Evolutionary conservation across 2,888 invertebrate species (phyloP), one percentile per base, ranked within the genome.

Genomic region (Noctua pronuba): DNA sequence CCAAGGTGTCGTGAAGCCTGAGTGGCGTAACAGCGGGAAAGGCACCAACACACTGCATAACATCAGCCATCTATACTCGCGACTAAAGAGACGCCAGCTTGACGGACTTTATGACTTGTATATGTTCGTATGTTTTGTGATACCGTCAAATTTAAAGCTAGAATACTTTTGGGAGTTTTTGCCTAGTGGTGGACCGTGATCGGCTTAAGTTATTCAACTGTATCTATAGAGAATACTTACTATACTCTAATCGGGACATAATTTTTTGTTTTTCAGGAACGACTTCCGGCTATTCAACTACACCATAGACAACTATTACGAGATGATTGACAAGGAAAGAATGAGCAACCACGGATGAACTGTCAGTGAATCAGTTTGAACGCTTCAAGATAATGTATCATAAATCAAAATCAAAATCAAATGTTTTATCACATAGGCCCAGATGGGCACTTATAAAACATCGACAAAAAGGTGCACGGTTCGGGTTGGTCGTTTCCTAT

Each of bases 271-370:
- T 97, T 97, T 49, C 97, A 98, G 98, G 94, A 97, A 98, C 92
- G 99, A 99, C 94, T 99, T 99, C 94, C 97, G 98, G 92, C 97
- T 99, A 82, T 99, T 99, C 96, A 98, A 98, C 92, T 99, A 99
- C 93, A 98, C 98, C 80, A 97, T 98, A 90, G 97, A 97, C 87
- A 97, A 97, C 86, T 98, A 98, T 93, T 95, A 98, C 90, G 97
- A 98, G 88, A 95, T 97, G 88, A 97, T 97, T 18, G 94, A 87
- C 35, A 75, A 66, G 93, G 94, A 46, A 64, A 94, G 94, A 79
- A 90, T 90, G 60, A 93, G 89, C 76, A 93, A 88, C 82, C 91
- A 94, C 77, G 95, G 96, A 90, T 96, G 95, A 96, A 88, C 89
- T 81, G 64, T 80, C 69, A 75, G 49, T 67, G 67, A 79, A 72